Evolutionary conservation across 2,888 invertebrate genomes (phyloP).

Genomic region (Heliconius aoede): DNA sequence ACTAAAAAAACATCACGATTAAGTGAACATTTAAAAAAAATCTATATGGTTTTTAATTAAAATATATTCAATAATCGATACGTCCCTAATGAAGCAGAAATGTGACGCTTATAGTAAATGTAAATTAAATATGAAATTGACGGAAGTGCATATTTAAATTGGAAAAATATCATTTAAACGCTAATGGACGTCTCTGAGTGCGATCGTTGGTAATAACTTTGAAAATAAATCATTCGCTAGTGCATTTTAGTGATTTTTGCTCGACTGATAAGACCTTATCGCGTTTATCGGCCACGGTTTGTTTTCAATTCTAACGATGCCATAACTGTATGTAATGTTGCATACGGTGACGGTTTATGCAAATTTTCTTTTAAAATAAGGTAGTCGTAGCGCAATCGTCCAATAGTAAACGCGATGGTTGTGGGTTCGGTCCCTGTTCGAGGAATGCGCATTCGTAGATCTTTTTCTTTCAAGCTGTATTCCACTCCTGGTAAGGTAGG

Average conservation of each 20-base stretch:
- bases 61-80: background rate
- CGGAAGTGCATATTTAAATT: background rate
- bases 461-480: too few species aligned
- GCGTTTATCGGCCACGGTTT: constrained; percentile 58
- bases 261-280: constrained; percentile 63
- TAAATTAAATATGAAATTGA: background rate
- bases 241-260: constrained; percentile 65
- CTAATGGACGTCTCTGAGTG: constrained; percentile 8
- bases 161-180: background rate
- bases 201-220: constrained; percentile 11
- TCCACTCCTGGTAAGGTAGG: too few species aligned
- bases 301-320: constrained; percentile 54
- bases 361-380: background rate
- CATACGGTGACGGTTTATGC: constrained; percentile 1
- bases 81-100: background rate
- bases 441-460: background rate
- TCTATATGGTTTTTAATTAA: background rate
- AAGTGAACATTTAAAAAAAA: background rate
- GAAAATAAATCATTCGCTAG: constrained; percentile 41
- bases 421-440: background rate
- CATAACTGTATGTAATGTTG: constrained; percentile 34
- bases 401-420: background rate
- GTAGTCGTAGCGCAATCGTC: background rate
- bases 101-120: background rate
- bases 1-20: background rate